A percentile compares a stretch with the other conserved stretches of the same genome.
These are phyloP conservation scores for Trematomus loennbergii DNA, from an alignment of 2,113 vertebrate genomes.

Conservation along the genomic window DNA sequence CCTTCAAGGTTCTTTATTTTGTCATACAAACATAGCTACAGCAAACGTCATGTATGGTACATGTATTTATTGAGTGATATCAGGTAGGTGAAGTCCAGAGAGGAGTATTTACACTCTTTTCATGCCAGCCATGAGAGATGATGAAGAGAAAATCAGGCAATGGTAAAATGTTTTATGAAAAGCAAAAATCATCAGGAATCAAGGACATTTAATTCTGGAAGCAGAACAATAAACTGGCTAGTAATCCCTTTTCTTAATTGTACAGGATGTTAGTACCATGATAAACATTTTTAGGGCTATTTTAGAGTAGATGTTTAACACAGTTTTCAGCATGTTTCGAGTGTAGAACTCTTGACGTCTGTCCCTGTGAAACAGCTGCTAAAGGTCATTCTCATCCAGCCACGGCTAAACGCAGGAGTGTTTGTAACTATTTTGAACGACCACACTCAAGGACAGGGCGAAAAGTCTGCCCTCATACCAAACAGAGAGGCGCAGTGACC, in stretches of 20 bases:
- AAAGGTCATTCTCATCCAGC: not conserved
- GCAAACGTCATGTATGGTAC: no score
- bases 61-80: no score
- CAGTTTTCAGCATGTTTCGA: not conserved
- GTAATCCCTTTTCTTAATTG: not conserved
- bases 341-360: not conserved
- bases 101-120: not conserved
- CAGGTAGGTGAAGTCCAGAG: no score
- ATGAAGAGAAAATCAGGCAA: not conserved
- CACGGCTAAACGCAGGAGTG: not conserved
- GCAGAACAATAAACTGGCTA: not conserved
- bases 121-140: not conserved
- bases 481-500: not conserved
- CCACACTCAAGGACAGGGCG: not conserved
- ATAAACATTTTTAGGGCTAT: no score
- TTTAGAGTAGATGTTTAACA: not conserved
- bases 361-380: not conserved
- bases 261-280: no score
- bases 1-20: no score
- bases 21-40: no score
- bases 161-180: not conserved
- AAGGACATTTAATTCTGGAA: not conserved
- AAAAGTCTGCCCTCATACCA: not conserved
- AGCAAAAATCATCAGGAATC: not conserved
- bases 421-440: not conserved